Conservation (phyloP, 1,140 invertebrate genomes). For the Caenorhabditis brenneri region DNA sequence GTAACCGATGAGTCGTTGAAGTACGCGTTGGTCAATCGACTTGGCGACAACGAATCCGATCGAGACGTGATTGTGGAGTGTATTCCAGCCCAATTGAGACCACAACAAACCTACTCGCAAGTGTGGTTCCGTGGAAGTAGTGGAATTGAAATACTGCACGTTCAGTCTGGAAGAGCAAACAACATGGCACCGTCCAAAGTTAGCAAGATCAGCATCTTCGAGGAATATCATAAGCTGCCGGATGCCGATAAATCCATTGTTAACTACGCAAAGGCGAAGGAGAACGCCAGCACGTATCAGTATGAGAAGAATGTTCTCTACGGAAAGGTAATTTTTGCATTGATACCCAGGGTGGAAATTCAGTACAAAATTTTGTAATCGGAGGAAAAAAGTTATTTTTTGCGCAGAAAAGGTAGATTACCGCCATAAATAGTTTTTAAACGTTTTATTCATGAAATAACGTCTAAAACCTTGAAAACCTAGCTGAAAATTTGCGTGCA, state of each 20-base stretch:
- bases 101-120: neutral
- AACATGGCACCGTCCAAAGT: neutral
- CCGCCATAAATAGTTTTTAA: too few relatives aligned
- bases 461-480: too few relatives aligned
- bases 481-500: too few relatives aligned
- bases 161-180: neutral
- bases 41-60: neutral
- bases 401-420: too few relatives aligned
- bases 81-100: neutral
- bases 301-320: slow-evolving; percentile 40
- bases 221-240: neutral
- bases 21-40: neutral
- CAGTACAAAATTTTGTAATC: neutral
- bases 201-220: slow-evolving; percentile 25
- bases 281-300: slow-evolving; percentile 4
- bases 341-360: neutral
- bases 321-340: neutral
- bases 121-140: neutral
- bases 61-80: slow-evolving; percentile 10
- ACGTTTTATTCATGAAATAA: too few relatives aligned
- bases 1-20: neutral
- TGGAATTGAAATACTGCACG: neutral
- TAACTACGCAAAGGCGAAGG: slow-evolving; percentile 26
- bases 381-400: too few relatives aligned
- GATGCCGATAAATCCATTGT: neutral